Conservation (phyloP, 23 tunicate species). For the Oikopleura vanhoeffeni region DNA sequence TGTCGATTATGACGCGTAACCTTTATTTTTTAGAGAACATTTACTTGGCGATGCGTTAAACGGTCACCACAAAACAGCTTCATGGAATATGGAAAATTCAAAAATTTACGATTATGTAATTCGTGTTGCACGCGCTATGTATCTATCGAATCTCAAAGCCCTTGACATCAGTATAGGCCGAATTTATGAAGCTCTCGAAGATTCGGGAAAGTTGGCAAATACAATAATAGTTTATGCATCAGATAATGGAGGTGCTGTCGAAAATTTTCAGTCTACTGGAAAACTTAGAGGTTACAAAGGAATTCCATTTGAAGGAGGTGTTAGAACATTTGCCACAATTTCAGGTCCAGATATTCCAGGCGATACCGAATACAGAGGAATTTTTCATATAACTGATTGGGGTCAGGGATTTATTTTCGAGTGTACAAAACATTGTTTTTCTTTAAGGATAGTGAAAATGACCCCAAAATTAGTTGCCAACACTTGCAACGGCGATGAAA, state of each 20-base stretch:
- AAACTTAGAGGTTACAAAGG: neutral
- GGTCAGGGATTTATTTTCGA: neutral
- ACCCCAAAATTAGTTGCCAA: no score
- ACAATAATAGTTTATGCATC: neutral
- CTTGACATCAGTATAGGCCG: neutral
- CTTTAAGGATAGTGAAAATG: neutral
- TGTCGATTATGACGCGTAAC: no score
- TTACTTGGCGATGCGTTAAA: neutral
- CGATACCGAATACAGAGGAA: neutral
- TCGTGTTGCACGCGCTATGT: conserved; percentile 14
- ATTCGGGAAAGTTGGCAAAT: neutral
- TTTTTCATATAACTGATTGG: conserved; percentile 9
- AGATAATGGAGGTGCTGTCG: conserved; percentile 13
- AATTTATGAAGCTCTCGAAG: neutral
- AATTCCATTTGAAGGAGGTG: neutral
- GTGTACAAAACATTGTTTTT: neutral
- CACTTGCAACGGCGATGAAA: neutral
- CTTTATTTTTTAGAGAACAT: neutral
- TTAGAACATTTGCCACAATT: neutral
- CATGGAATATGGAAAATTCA: neutral
- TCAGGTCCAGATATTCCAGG: neutral
- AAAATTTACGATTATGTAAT: neutral
- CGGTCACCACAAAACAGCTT: neutral
- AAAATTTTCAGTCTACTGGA: neutral
- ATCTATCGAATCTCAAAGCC: neutral